Evolutionary conservation across 1,140 invertebrate genomes (phyloP), one percentile per base, ranked within the genome.

Genomic region (Tribolium madens): DNA sequence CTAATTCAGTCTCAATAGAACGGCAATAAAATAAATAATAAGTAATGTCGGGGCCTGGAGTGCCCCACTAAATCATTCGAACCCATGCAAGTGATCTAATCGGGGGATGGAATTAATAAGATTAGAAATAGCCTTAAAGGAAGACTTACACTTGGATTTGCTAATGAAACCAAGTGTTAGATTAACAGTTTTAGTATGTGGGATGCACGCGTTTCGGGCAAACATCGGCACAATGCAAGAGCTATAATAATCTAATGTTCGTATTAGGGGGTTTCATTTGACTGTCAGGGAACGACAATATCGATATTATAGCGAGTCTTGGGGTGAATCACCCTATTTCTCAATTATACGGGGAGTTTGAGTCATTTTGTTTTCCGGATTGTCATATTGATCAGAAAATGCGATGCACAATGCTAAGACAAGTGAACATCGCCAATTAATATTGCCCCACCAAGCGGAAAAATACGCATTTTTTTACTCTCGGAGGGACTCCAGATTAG

Each of bases 281-380:
- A 64, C 53, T 60, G 57, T 26, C 21, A 13, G 70, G 46, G 70
- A 50, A 21, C 50, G 46, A 48, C 70, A 52, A 71, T 71, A 71
- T 33, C 46, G 70, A 52, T 72, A 50, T 52, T 48, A 47, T 71
- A 48, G 14, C 17, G 15, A 33, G 50, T 72, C 26, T 53, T 53
- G 33, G 77, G 73, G 73, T 78, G 77, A 78, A 71, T 78, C 77
- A 78, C 73, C 73, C 76, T 68, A 46, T 74, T 60, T 68, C 60
- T 53, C 76, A 79, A 79, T 79, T 76, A 79, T 76, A 73, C 52
- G 74, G 31, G 17, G 47, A 33, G 74, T 73, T 79, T 79, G 77
- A 79, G 50, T 79, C 77, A 79, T 76, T 79, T 73, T 76, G 74
- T 76, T 76, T 76, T 69, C 74, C 70, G 21, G 53, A 36, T 57